A percentile compares a stretch with the other conserved stretches of the same genome.
Conservation (phyloP, 2,888 invertebrate species). For the Drosophila birchii region DNA sequence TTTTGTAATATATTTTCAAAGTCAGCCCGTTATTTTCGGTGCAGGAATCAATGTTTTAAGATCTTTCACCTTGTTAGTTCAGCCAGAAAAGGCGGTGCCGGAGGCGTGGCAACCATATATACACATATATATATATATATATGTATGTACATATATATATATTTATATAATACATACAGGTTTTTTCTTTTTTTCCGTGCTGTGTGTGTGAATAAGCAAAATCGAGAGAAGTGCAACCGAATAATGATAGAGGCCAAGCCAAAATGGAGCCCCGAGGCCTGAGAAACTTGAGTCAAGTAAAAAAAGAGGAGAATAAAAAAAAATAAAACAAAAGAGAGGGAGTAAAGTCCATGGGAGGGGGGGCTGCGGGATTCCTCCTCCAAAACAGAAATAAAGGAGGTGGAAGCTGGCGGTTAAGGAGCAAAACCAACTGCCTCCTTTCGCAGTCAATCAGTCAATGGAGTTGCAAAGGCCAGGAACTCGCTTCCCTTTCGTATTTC, state of each 20-base stretch:
- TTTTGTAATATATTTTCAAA: neutral
- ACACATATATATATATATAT: neutral
- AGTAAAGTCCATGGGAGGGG: neutral
- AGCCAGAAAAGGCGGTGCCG: slow-evolving; percentile 20
- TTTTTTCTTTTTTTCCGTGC: slow-evolving; percentile 35
- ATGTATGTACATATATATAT: slow-evolving; percentile 12
- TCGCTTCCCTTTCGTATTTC: neutral
- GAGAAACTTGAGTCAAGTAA: slow-evolving; percentile 35
- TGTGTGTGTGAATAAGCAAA: slow-evolving; percentile 28
- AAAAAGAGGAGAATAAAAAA: neutral
- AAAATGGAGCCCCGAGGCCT: slow-evolving; percentile 63
- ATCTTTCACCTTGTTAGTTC: slow-evolving; percentile 34
- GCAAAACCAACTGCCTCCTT: slow-evolving; percentile 43
- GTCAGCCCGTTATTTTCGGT: neutral
- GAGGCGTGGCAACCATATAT: slow-evolving; percentile 47
- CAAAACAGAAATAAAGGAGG: slow-evolving; percentile 8
- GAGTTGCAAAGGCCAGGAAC: slow-evolving; percentile 37
- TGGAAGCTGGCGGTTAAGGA: slow-evolving; percentile 28
- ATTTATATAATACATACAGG: slow-evolving; percentile 22
- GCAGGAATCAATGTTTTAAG: slow-evolving; percentile 4
- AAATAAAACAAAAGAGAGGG: neutral
- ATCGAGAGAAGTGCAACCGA: slow-evolving; percentile 83
- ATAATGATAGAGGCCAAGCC: slow-evolving; percentile 83
- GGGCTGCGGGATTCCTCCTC: neutral
- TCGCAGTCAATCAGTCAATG: slow-evolving; percentile 77